phyloP scores from a whole-genome alignment of 2,113 vertebrate genomes.

The Sclerurus mexicanus region DNA sequence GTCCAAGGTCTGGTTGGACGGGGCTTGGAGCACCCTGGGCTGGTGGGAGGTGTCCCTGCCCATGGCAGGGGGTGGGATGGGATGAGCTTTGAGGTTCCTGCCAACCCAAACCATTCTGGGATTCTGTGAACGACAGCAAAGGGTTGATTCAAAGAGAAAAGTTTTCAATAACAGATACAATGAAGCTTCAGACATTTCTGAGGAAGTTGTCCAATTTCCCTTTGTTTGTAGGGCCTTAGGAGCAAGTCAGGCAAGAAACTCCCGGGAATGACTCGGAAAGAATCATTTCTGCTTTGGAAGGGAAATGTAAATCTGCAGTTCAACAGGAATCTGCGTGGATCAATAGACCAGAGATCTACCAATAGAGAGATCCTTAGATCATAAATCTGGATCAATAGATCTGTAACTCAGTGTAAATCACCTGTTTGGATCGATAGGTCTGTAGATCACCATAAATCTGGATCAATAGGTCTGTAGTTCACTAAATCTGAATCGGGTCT shows the following conservation, averaged over 20 bases:
- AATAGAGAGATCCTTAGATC: too few species aligned
- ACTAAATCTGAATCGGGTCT: too few species aligned
- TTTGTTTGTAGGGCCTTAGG: background rate
- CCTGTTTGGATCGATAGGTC: background rate
- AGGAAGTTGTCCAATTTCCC: background rate
- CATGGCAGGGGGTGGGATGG: background rate
- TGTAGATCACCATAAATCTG: background rate
- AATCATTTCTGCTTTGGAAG: background rate
- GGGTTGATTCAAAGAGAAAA: background rate
- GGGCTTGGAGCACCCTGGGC: background rate
- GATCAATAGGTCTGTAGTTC: background rate
- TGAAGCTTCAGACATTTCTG: background rate
- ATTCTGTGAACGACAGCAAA: background rate
- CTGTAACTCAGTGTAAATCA: background rate
- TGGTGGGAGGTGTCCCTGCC: background rate
- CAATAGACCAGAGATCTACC: background rate
- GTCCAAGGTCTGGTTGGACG: rapidly evolving
- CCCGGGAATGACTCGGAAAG: background rate
- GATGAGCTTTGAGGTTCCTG: background rate
- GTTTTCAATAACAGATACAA: background rate
- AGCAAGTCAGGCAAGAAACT: background rate
- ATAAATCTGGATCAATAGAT: background rate
- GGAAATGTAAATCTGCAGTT: background rate
- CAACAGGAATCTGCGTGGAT: background rate
- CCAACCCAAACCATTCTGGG: too few species aligned